Evolutionary conservation across 2,888 invertebrate genomes (phyloP).

Genomic region (Metacarcinus magister): DNA sequence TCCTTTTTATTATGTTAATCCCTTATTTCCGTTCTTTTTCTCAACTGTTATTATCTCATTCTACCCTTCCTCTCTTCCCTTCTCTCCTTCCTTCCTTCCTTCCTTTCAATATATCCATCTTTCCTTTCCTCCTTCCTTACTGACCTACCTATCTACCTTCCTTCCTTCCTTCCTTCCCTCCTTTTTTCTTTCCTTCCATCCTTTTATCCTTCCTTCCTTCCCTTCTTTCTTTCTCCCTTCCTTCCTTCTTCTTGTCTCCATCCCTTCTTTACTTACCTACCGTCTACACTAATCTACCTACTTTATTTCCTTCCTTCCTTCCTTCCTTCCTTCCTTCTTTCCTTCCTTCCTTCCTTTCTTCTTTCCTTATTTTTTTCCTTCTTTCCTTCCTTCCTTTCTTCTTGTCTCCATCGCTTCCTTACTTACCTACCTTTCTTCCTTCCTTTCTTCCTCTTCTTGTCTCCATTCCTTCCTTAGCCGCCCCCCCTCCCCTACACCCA

Average conservation of each 20-base stretch:
- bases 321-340: background rate
- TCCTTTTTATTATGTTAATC: too few species aligned
- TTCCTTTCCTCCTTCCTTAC: background rate
- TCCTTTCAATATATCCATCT: background rate
- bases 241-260: too few species aligned
- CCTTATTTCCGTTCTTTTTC: too few species aligned
- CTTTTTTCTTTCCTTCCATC: too few species aligned
- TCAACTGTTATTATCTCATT: background rate
- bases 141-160: background rate
- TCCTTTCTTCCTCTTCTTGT: background rate
- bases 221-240: too few species aligned
- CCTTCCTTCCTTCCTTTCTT: background rate
- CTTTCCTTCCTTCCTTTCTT: background rate
- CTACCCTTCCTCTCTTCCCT: background rate
- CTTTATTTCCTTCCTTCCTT: background rate
- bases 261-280: too few species aligned
- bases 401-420: background rate
- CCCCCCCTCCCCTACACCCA: too few species aligned
- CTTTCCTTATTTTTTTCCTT: background rate
- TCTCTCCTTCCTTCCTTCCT: too few species aligned
- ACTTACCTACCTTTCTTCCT: background rate
- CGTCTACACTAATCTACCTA: too few species aligned
- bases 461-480: background rate
- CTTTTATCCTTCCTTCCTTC: too few species aligned
- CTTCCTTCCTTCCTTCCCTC: background rate